phyloP scores from a whole-genome alignment of 2,888 invertebrate species.

The Cataglyphis rosenhaueri region DNA sequence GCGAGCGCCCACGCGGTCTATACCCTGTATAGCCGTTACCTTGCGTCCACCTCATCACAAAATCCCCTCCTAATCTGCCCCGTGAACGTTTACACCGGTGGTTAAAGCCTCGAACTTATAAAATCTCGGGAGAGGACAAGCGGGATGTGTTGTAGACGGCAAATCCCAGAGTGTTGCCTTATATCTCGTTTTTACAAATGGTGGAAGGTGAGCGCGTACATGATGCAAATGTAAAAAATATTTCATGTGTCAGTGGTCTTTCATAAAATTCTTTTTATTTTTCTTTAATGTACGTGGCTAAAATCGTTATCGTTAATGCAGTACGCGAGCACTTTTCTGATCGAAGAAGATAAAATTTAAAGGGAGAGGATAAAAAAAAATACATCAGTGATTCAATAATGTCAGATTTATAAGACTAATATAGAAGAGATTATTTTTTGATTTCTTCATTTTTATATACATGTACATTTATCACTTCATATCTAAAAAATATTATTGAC shows the following conservation, averaged over 20 bases:
- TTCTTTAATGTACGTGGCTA: slow-evolving; percentile 1
- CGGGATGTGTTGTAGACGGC: slow-evolving; percentile 26
- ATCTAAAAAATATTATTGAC: not conserved
- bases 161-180: slow-evolving; percentile 28
- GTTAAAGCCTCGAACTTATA: slow-evolving; percentile 79
- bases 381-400: not conserved
- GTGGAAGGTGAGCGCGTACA: not conserved
- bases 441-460: not conserved
- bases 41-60: slow-evolving; percentile 22
- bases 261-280: slow-evolving; percentile 2
- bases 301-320: not conserved
- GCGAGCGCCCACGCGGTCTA: slow-evolving; percentile 18
- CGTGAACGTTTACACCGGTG: slow-evolving; percentile 81
- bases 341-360: not conserved
- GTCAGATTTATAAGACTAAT: not conserved
- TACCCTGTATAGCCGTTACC: slow-evolving; percentile 24
- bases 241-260: not conserved
- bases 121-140: slow-evolving; percentile 66
- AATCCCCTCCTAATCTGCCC: slow-evolving; percentile 72
- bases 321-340: not conserved
- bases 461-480: not conserved
- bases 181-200: slow-evolving; percentile 25
- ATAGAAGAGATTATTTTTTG: not conserved
- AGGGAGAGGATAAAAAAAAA: not conserved
- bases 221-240: slow-evolving; percentile 34